Evolutionary conservation across 2,888 invertebrate species (phyloP), one percentile per base, ranked within the genome.

Genomic region (Venusia cambrica): DNA sequence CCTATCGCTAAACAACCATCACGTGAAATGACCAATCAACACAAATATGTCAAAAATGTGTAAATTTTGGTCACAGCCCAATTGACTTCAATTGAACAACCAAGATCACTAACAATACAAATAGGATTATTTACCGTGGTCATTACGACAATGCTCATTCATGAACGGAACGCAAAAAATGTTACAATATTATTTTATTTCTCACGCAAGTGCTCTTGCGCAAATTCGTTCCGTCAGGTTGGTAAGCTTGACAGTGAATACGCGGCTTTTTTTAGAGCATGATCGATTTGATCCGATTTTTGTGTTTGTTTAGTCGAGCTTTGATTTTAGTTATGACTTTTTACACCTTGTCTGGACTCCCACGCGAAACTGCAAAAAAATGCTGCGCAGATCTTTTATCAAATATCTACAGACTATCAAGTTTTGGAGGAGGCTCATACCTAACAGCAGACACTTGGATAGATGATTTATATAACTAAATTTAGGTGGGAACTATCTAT

Each of bases 271-370:
- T 71, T 51, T 60, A 56, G 51, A 62, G 52, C 44, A 65, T 83
- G 84, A 84, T 84, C 74, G 83, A 84, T 84, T 73, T 57, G 80
- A 65, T 70, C 25, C 62, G 67, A 75, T 77, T 72, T 74, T 80
- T 83, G 67, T 77, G 55, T 74, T 76, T 78, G 73, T 71, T 74
- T 69, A 73, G 48, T 67, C 62, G 58, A 61, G 44, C 57, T 55
- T 42, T 49, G 50, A 52, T 54, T 60, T 52, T 48, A 40, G 42
- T 52, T 57, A 60, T 59, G 44, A 38, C 44, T 51, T 43, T n/a
- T 41, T 53, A 56, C 67, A 73, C 63, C 67, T 73, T 72, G 60
- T 35, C 42, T 22, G 27, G 34, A 49, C 69, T 81, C 83, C 81
- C 79, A 84, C 81, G 77, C 59, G 54, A 25, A 46, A 44, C 3